A percentile compares a stretch with the other conserved stretches of the same genome.
Evolutionary conservation across 35 echinoderm and acorn worm genomes (phyloP).

Genomic region (Holothuria glaberrima): DNA sequence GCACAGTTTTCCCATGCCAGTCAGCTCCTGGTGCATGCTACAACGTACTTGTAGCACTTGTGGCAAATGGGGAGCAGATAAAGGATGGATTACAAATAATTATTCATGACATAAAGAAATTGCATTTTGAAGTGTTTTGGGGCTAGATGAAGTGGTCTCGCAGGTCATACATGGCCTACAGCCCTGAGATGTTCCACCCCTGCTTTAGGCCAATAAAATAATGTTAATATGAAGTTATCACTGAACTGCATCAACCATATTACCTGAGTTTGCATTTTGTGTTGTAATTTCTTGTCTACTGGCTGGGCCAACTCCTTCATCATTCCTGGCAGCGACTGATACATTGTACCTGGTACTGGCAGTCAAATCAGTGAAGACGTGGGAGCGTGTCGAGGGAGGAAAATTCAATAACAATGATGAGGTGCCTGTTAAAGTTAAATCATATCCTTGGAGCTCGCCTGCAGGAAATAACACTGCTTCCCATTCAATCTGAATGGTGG

Average conservation of each 20-base stretch:
- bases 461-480: conserved; percentile 64
- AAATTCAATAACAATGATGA: not conserved
- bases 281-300: conserved; percentile 60
- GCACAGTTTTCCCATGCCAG: too few species aligned
- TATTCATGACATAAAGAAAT: too few species aligned
- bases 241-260: not conserved
- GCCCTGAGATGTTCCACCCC: too few species aligned
- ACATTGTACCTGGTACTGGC: conserved; percentile 63
- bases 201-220: too few species aligned
- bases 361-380: conserved; percentile 27
- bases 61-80: too few species aligned
- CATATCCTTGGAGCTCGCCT: conserved; percentile 59
- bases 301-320: conserved; percentile 52
- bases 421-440: conserved; percentile 19
- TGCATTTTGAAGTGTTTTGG: too few species aligned
- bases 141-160: too few species aligned
- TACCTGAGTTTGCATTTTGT: conserved; percentile 5
- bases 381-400: not conserved
- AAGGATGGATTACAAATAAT: too few species aligned
- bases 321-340: conserved; percentile 69
- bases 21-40: too few species aligned
- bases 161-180: too few species aligned
- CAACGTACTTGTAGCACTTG: too few species aligned
- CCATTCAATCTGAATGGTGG: conserved; percentile 76
- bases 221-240: too few species aligned